Evolutionary conservation across 2,113 vertebrate genomes (phyloP).

Genomic region (Benitochromis conjunctus): DNA sequence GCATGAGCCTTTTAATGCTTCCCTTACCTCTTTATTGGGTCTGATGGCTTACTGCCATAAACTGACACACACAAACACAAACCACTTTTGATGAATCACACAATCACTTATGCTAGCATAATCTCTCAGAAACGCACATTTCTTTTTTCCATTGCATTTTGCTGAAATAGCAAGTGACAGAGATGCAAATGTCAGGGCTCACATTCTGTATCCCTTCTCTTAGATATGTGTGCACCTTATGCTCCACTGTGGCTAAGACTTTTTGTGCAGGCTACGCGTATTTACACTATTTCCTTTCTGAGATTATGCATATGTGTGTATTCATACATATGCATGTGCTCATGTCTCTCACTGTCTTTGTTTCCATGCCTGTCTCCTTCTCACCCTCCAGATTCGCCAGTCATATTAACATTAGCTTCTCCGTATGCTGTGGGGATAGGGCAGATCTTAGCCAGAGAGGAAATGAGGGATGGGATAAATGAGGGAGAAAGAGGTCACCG

Average conservation of each 20-base stretch:
- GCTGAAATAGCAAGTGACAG: conserved; percentile 7
- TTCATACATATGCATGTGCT: conserved; percentile 67
- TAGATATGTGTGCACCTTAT: conserved; percentile 3
- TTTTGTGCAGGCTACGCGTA: not conserved
- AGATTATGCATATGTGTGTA: conserved; percentile 70
- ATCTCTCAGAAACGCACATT: not conserved
- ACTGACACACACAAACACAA: not conserved
- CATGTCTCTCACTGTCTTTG: conserved; percentile 54
- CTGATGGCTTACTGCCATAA: not conserved
- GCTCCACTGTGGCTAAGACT: not conserved
- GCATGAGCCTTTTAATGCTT: not conserved
- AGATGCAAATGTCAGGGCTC: not conserved
- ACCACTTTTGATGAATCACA: not conserved
- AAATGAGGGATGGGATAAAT: conserved; percentile 57
- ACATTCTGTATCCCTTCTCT: conserved; percentile 8
- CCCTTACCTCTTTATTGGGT: not conserved
- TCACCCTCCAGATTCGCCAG: conserved; percentile 34
- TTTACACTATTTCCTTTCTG: conserved; percentile 31
- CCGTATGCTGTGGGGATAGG: conserved; percentile 5
- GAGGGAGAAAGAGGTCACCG: conserved; percentile 56
- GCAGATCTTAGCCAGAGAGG: conserved; percentile 32
- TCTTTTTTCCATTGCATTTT: not conserved
- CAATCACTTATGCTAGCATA: not conserved
- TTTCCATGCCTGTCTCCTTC: conserved; percentile 42
- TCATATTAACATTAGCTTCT: conserved; percentile 51